Evolutionary conservation across 2,888 invertebrate genomes (phyloP), one percentile per base, ranked within the genome.

Genomic region (Scaptomyza cyrtandrae): DNA sequence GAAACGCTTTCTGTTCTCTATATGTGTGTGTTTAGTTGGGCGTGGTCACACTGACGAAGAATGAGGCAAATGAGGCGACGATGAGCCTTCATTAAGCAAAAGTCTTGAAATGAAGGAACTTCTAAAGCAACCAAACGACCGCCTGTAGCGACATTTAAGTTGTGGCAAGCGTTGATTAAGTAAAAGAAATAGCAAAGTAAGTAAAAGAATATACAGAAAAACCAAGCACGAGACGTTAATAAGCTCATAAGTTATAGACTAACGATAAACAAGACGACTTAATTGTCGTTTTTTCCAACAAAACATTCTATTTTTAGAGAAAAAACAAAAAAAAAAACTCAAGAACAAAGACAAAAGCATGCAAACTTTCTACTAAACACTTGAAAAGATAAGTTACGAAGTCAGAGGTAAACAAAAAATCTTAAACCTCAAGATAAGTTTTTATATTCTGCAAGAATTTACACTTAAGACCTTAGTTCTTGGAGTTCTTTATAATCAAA

Each of bases 11-110:
- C 52, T 16, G 24, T 9, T 59, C 50, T 43, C 27, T 24, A 16
- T 16, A 24, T 49, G 31, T 65, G 37, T 67, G 46, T 53, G 55
- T 71, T 62, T 64, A 45, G 58, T 57, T 68, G 77, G 75, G 77
- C 75, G 77, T 77, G 75, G 78, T 59, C 49, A 19, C 44, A 45
- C 57, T 45, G 60, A 54, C 48, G 48, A 14, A 50, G 2, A 9
- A n/a, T 6, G 33, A 10, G 10, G 33, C 29, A 29, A 29, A 9
- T 5, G 29, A 6, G 1, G 37, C 37, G 11, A 3, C 31, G 45
- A 37, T 19, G 19, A 44, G 11, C 1, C 1, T 29, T 73, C 63
- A 58, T 73, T 68, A 68, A 68, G 62, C 55, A 52, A 50, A 55
- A 62, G 11, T 24, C 11, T 52, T 52, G 24, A 37, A 39, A 39